phyloP scores from a whole-genome alignment of 37 sponge, comb jelly and placozoan species.

The Beroe ovata region DNA sequence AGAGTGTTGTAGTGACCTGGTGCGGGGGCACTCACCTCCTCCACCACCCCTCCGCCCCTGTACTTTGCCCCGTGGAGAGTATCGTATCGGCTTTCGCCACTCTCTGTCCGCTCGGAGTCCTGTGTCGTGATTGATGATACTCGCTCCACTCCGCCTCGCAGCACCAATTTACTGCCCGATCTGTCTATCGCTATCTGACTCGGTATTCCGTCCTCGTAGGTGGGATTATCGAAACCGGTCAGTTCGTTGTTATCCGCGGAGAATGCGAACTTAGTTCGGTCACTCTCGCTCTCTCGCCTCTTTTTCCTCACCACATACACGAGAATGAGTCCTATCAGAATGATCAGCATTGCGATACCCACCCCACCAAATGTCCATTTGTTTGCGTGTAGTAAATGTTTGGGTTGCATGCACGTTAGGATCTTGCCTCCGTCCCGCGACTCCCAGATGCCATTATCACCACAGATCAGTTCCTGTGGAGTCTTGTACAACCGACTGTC shows the following conservation, averaged over 20 bases:
- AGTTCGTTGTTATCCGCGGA: slow-evolving; percentile 34
- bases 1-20: slow-evolving; percentile 56
- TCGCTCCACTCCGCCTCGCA: neutral
- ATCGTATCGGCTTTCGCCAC: slow-evolving; percentile 13
- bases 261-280: neutral
- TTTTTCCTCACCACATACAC: slow-evolving; percentile 5
- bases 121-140: neutral
- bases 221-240: slow-evolving; percentile 37
- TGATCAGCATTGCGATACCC: slow-evolving; percentile 16
- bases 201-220: neutral
- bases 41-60: neutral
- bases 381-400: neutral
- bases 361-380: slow-evolving; percentile 52
- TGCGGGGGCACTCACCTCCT: neutral
- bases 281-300: neutral
- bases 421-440: neutral
- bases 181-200: slow-evolving; percentile 12
- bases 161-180: neutral
- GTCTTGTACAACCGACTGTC: neutral
- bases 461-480: slow-evolving; percentile 12
- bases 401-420: neutral
- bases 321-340: neutral
- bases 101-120: neutral
- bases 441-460: neutral
- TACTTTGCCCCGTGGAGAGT: neutral